phyloP scores from a whole-genome alignment of 2,888 invertebrate species.

The Leucozona laternaria region DNA sequence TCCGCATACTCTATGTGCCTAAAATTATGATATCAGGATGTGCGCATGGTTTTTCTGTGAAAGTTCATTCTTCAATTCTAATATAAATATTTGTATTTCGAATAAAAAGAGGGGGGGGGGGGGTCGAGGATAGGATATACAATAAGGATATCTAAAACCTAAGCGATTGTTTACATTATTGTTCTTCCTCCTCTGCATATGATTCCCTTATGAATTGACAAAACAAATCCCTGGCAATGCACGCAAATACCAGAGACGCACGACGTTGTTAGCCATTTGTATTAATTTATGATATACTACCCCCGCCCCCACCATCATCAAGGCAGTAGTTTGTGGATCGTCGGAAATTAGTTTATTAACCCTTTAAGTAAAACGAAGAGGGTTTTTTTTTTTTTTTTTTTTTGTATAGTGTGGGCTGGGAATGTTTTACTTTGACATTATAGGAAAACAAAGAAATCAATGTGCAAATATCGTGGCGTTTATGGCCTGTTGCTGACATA shows the following conservation, averaged over 20 bases:
- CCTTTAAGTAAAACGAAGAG: conserved; percentile 14
- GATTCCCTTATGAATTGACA: conserved; percentile 55
- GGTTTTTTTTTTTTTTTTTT: neutral
- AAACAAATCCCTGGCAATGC: conserved; percentile 73
- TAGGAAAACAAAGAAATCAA: neutral
- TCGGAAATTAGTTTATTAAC: conserved; percentile 69
- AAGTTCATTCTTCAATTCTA: conserved; percentile 2
- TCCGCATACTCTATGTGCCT: neutral
- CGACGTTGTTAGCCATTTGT: conserved; percentile 54
- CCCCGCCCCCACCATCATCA: conserved; percentile 21
- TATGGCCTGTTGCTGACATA: conserved; percentile 21
- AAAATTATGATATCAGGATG: neutral
- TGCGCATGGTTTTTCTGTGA: neutral
- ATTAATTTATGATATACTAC: conserved; percentile 60
- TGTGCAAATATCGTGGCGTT: conserved; percentile 10
- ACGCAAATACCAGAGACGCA: conserved; percentile 60
- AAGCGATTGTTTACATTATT: conserved; percentile 18
- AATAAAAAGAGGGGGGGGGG: neutral
- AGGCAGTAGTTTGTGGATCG: conserved; percentile 21
- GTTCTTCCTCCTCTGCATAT: neutral
- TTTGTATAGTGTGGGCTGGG: neutral
- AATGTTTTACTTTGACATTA: neutral
- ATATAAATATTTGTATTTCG: conserved; percentile 20
- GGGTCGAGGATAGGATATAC: neutral
- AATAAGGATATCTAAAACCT: neutral